Evolutionary conservation across 2,113 vertebrate genomes (phyloP), one percentile per base, ranked within the genome.

Genomic region (Pipa parva): DNA sequence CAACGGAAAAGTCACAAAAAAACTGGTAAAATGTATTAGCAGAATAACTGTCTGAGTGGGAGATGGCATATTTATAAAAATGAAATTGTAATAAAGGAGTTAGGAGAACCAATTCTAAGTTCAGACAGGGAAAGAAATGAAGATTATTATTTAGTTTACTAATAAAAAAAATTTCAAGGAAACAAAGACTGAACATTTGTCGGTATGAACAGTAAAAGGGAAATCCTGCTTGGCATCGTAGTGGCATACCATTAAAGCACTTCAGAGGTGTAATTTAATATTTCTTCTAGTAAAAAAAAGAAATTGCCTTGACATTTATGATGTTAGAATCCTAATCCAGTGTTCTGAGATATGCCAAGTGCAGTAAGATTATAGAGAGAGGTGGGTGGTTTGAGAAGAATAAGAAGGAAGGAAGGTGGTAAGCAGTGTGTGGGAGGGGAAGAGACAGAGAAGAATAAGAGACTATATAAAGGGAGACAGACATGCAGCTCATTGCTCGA

Each of bases 331-430:
- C 24, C 22, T 54, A 54, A 1, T 1, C 7, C 50, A 73, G 88
- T 18, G 58, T 42, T 55, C 26, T 3, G 21, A 86, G 84, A 58
- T 86, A 36, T n/a, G 42, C 7, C 8, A 24, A 49, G 46, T 22
- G 46, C 10, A 49, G 46, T 49, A 24, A 6, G 21, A 11, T 21
- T 49, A 24, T 2, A 9, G 20, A 49, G 46, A 22, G 7, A 11
- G 21, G 46, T 24, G 46, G 21, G 31, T 88, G 69, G 56, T 52
- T 63, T 28, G 25, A 27, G 20, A 42, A 1, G 36, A 22, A 31
- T 15, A 39, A 33, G 5, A 12, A 33, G 31, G 9, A 12, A 33
- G 31, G 52, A 63, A 24, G 72, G 49, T 49, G 61, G 5, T 15
- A 71, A 57, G 18, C 21, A 73, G 54, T 29, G 36, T 59, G 57